Evolutionary conservation across 2,113 vertebrate species (phyloP).

Genomic region (Phaethornis superciliosus): DNA sequence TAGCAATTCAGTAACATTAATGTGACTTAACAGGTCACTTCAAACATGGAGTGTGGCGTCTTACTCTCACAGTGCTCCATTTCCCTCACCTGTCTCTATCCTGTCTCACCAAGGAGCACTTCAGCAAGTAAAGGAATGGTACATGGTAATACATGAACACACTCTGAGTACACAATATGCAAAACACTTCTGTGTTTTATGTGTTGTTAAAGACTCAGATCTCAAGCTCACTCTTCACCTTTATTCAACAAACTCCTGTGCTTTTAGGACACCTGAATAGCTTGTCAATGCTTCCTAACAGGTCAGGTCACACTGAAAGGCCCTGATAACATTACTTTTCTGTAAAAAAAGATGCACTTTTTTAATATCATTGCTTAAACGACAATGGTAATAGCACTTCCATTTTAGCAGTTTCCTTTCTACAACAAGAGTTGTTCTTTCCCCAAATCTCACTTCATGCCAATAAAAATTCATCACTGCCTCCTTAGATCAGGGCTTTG

Average conservation of each 20-base stretch:
- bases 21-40: not conserved
- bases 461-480: not conserved
- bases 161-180: accelerated
- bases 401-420: not conserved
- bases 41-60: not conserved
- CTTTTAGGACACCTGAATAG: not conserved
- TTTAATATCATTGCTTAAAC: not conserved
- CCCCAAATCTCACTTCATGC: not conserved
- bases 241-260: not conserved
- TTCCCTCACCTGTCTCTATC: not conserved
- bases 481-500: not conserved
- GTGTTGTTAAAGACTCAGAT: not conserved
- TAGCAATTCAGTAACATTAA: not conserved
- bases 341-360: not conserved
- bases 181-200: not conserved
- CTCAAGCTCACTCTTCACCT: not conserved
- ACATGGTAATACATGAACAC: not conserved
- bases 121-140: not conserved
- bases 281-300: not conserved
- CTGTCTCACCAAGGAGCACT: not conserved
- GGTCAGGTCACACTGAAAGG: not conserved
- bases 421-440: not conserved
- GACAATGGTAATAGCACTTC: not conserved
- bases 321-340: not conserved
- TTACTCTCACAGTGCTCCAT: not conserved